A percentile compares a stretch with the other conserved stretches of the same genome.
Evolutionary conservation across 2,113 vertebrate genomes (phyloP).

Genomic region (Zosterops borbonicus): DNA sequence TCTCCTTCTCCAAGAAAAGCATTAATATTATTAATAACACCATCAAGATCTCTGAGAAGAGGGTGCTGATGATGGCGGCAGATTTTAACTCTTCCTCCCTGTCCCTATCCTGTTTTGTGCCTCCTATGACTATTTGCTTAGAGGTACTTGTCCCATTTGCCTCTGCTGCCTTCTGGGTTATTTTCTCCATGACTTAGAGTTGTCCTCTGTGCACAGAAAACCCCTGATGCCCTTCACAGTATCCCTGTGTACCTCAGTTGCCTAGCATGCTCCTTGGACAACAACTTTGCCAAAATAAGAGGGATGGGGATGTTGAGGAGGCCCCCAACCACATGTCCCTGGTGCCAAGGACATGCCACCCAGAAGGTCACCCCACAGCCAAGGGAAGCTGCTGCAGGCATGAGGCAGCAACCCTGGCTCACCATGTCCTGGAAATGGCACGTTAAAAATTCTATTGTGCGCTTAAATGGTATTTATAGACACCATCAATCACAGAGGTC

Average conservation of each 20-base stretch:
- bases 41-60: not conserved
- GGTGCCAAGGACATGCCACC: not conserved
- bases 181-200: not conserved
- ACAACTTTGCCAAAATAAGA: not conserved
- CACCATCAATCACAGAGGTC: not conserved
- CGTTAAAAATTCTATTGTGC: not conserved
- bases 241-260: not conserved
- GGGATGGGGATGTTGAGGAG: not conserved
- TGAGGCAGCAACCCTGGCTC: not conserved
- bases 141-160: not conserved
- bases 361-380: not conserved
- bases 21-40: not conserved
- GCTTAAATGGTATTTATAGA: conserved; percentile 5
- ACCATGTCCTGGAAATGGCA: not conserved
- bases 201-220: not conserved
- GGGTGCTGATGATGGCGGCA: accelerated
- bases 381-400: not conserved
- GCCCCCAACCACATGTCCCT: accelerated
- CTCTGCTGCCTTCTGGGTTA: not conserved
- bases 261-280: not conserved
- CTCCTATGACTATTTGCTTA: not conserved
- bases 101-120: not conserved
- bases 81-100: not conserved
- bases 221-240: not conserved
- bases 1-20: not conserved